Conservation (phyloP, 2,113 vertebrate species). For the Procavia capensis region DNA sequence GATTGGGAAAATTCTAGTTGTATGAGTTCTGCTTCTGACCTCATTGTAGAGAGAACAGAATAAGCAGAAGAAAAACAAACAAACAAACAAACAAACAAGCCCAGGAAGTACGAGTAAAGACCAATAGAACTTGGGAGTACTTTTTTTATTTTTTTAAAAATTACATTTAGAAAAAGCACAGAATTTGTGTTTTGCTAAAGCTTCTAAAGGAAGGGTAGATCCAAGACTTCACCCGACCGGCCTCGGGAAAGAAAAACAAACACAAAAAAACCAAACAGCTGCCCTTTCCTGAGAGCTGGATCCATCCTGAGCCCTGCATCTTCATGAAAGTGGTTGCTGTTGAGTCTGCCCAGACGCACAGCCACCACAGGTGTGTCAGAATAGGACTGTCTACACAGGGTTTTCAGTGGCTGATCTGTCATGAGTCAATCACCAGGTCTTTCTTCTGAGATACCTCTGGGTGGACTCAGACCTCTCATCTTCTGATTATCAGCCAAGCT, state of each 20-base stretch:
- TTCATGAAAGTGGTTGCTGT: not conserved
- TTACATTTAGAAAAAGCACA: not conserved
- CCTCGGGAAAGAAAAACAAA: too few species aligned
- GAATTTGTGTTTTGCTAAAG: not conserved
- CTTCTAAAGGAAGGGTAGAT: rapidly evolving
- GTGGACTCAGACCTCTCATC: not conserved
- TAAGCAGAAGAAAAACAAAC: not conserved
- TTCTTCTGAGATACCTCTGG: not conserved
- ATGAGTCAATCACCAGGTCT: not conserved
- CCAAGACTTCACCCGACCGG: too few species aligned
- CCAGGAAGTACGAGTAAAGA: slow-evolving; percentile 67
- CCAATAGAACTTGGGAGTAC: not conserved
- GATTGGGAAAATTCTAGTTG: slow-evolving; percentile 41
- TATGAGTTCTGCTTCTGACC: slow-evolving; percentile 63
- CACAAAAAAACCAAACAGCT: rapidly evolving
- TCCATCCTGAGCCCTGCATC: rapidly evolving
- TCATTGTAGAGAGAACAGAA: slow-evolving; percentile 26
- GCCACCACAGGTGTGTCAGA: not conserved
- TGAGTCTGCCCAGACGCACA: not conserved
- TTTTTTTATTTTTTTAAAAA: not conserved
- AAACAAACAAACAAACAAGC: not conserved
- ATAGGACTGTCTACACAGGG: not conserved
- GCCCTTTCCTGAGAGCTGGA: not conserved
- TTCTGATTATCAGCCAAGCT: not conserved
- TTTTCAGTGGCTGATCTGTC: not conserved